These are phyloP conservation scores for Argyra leucocephala DNA, from an alignment of 2,888 invertebrate species.

Conservation along the genomic window DNA sequence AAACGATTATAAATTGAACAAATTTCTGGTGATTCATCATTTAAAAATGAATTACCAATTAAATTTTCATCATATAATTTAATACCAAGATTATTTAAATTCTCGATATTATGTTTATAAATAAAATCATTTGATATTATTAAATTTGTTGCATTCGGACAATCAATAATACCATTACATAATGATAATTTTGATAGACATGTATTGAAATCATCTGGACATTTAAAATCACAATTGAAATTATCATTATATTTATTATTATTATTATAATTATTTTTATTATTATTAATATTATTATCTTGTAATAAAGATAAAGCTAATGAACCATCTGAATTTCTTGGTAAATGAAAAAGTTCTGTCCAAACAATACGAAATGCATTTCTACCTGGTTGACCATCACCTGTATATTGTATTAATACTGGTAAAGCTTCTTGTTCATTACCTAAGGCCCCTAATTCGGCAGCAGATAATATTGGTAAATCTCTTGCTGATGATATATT, in stretches of 20 bases:
- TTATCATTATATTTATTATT: background rate
- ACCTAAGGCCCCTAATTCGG: conserved; percentile 56
- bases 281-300: conserved; percentile 45
- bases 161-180: conserved; percentile 81
- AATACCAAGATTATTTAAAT: conserved; percentile 49
- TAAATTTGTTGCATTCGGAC: conserved; percentile 58
- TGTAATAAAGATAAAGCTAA: conserved; percentile 67
- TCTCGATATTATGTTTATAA: conserved; percentile 41
- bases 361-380: conserved; percentile 82
- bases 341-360: conserved; percentile 80
- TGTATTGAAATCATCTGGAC: conserved; percentile 71
- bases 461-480: conserved; percentile 67
- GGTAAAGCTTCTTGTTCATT: conserved; percentile 55
- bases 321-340: conserved; percentile 71
- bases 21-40: conserved; percentile 69
- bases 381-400: conserved; percentile 68
- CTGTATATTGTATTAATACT: conserved; percentile 62
- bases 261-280: background rate
- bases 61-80: conserved; percentile 46
- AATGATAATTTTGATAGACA: conserved; percentile 76
- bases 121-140: background rate
- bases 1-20: conserved; percentile 49
- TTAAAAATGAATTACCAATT: conserved; percentile 46
- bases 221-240: conserved; percentile 67
- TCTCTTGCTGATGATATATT: conserved; percentile 73